phyloP scores from a whole-genome alignment of 2,113 vertebrate species.

The Alethe diademata region DNA sequence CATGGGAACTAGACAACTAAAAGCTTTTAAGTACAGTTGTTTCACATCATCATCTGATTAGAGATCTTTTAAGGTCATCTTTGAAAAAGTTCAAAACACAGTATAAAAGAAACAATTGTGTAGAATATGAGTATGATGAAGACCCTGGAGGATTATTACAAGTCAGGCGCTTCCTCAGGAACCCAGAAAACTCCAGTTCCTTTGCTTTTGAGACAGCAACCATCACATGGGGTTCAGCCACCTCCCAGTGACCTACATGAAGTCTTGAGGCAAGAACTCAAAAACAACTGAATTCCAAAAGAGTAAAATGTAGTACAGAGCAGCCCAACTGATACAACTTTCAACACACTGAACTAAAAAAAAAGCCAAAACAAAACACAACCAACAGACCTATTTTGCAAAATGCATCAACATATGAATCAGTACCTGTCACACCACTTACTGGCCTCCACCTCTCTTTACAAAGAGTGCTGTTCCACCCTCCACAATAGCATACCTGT shows the following conservation, averaged over 20 bases:
- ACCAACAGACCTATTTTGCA: background rate
- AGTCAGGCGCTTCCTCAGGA: background rate
- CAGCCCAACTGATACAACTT: background rate
- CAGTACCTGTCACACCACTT: background rate
- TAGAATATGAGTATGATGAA: background rate
- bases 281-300: background rate
- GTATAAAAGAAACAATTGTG: background rate
- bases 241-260: background rate
- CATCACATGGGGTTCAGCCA: background rate
- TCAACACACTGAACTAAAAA: background rate
- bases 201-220: background rate
- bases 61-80: background rate
- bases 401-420: background rate
- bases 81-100: background rate
- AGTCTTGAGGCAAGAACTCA: background rate
- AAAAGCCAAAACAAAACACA: background rate
- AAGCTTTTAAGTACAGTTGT: background rate
- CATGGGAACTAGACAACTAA: background rate
- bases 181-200: background rate
- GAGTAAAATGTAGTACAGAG: background rate
- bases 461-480: background rate
- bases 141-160: background rate
- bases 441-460: constrained; percentile 7
- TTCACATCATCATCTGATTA: background rate
- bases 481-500: background rate